Conservation (phyloP, 2,888 invertebrate genomes). For the Celastrina argiolus region DNA sequence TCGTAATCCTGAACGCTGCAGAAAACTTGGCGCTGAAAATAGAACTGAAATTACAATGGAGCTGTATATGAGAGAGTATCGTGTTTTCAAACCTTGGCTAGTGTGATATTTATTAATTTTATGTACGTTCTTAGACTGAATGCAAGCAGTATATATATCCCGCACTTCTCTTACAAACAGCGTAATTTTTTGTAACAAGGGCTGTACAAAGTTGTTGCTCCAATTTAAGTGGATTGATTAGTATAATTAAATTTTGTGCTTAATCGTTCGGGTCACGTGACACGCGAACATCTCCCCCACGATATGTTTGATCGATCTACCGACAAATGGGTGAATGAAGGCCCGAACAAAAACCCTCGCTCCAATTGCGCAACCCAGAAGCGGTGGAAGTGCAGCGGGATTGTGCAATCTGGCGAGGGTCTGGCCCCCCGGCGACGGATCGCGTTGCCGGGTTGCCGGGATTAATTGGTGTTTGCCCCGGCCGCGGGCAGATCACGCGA, state of each 20-base stretch:
- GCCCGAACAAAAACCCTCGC: slow-evolving; percentile 37
- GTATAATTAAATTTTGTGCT: background rate
- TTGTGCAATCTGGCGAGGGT: slow-evolving; percentile 60
- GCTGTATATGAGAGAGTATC: too few species aligned
- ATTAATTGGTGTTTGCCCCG: slow-evolving; percentile 74
- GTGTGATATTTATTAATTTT: too few species aligned
- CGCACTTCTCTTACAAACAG: too few species aligned
- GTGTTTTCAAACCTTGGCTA: too few species aligned
- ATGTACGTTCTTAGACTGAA: too few species aligned
- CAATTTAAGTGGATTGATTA: background rate
- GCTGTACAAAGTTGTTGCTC: too few species aligned
- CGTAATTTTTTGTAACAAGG: too few species aligned
- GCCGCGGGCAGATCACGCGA: slow-evolving; percentile 57
- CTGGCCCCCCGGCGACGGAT: slow-evolving; percentile 53
- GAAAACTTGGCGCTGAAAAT: too few species aligned
- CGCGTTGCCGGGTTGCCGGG: slow-evolving; percentile 71
- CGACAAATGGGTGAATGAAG: slow-evolving; percentile 38
- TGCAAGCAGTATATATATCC: too few species aligned
- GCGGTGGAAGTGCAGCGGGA: slow-evolving; percentile 70
- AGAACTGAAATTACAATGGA: too few species aligned
- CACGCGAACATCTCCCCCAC: background rate
- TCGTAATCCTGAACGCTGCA: too few species aligned
- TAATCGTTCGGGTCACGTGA: background rate
- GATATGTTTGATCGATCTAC: slow-evolving; percentile 41
- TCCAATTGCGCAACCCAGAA: slow-evolving; percentile 58